These are phyloP conservation scores for Tenualosa thibaudeaui DNA, from an alignment of 2,797 vertebrate genomes.

Conservation along the genomic window DNA sequence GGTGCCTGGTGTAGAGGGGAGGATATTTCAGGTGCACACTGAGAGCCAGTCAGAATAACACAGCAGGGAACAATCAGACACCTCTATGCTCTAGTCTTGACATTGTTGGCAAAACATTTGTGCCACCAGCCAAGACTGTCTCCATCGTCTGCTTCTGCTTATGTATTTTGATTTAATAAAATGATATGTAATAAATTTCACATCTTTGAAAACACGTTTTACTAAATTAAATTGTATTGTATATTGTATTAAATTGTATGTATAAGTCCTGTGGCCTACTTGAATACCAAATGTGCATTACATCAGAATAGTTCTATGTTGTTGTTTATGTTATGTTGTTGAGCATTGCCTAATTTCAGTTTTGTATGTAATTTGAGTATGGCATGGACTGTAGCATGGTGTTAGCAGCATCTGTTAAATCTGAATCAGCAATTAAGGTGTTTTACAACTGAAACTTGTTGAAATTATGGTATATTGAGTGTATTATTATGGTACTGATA, in stretches of 20 bases:
- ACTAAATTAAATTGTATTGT: background rate
- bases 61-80: background rate
- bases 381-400: background rate
- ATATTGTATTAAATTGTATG: too few species aligned
- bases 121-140: background rate
- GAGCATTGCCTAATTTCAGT: background rate
- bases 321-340: background rate
- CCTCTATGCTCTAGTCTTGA: background rate
- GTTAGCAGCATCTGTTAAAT: background rate
- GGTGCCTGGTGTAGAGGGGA: slow-evolving; percentile 38
- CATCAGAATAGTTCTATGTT: background rate
- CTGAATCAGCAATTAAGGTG: background rate
- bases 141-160: background rate
- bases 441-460: background rate
- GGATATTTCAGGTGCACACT: slow-evolving; percentile 39
- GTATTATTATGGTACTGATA: background rate
- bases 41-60: slow-evolving; percentile 25
- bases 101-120: background rate
- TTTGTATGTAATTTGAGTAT: background rate
- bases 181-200: background rate
- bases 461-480: background rate
- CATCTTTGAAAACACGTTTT: background rate
- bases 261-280: background rate
- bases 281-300: background rate
- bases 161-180: background rate